Conservation (phyloP, 2,113 vertebrate genomes). For the Platanista minor region DNA sequence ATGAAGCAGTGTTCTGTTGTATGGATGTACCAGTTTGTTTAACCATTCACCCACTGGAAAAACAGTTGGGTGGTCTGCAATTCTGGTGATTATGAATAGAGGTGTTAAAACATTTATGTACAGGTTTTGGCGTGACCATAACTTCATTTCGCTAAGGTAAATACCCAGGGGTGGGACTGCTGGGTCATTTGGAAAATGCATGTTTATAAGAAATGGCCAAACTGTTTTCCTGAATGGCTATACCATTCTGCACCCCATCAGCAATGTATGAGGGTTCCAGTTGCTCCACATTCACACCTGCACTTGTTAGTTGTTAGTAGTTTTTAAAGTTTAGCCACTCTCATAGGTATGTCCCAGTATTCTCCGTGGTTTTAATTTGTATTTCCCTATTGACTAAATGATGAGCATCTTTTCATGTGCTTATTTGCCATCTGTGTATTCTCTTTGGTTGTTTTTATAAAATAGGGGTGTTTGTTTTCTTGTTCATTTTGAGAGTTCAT, state of each 20-base stretch:
- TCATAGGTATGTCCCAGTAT: neutral
- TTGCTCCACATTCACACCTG: neutral
- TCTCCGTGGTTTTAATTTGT: neutral
- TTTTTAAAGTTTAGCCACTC: neutral
- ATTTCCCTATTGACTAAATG: neutral
- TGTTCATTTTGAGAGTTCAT: neutral
- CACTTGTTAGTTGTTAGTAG: neutral
- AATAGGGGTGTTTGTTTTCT: neutral
- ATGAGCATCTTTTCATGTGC: constrained; percentile 9
- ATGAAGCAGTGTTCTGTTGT: neutral
- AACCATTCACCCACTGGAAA: neutral
- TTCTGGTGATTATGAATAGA: neutral
- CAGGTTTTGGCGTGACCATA: neutral
- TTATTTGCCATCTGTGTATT: neutral
- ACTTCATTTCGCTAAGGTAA: constrained; percentile 12
- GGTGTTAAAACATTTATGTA: neutral
- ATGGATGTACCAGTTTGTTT: neutral
- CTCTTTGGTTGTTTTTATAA: neutral
- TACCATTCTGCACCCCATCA: neutral
- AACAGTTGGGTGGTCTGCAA: neutral
- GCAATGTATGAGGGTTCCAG: neutral
- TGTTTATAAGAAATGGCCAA: neutral
- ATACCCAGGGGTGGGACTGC: neutral
- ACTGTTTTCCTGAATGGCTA: neutral
- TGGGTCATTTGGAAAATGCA: neutral